Evolutionary conservation across 2,113 vertebrate species (phyloP).

Genomic region (Phaethornis superciliosus): DNA sequence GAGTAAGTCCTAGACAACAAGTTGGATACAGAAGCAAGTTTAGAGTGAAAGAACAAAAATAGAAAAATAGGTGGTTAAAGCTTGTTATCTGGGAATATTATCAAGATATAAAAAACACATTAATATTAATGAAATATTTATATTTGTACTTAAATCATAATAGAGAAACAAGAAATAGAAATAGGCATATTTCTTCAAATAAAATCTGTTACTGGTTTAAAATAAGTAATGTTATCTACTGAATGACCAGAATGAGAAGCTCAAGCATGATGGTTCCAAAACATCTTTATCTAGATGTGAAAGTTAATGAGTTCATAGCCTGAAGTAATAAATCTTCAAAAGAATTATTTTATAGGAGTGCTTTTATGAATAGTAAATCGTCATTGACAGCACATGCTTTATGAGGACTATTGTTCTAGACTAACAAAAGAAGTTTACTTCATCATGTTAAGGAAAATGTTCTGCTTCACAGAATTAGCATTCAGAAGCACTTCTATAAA

Average conservation of each 20-base stretch:
- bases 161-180: not conserved
- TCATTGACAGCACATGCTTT: not conserved
- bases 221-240: not conserved
- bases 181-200: not conserved
- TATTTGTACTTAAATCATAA: not conserved
- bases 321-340: not conserved
- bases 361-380: not conserved
- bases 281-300: not conserved
- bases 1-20: not conserved
- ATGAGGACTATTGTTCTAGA: not conserved
- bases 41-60: not conserved
- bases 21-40: not conserved
- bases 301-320: not conserved
- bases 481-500: not conserved
- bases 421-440: not conserved
- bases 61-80: not conserved
- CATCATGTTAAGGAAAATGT: not conserved
- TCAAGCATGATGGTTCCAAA: not conserved
- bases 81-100: not conserved
- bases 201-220: not conserved
- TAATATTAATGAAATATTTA: not conserved
- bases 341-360: not conserved
- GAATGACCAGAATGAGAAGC: not conserved
- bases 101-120: not conserved
- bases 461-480: slow-evolving; percentile 1